Conservation (phyloP, 2,797 vertebrate species). For the Nannoperca obscura region DNA sequence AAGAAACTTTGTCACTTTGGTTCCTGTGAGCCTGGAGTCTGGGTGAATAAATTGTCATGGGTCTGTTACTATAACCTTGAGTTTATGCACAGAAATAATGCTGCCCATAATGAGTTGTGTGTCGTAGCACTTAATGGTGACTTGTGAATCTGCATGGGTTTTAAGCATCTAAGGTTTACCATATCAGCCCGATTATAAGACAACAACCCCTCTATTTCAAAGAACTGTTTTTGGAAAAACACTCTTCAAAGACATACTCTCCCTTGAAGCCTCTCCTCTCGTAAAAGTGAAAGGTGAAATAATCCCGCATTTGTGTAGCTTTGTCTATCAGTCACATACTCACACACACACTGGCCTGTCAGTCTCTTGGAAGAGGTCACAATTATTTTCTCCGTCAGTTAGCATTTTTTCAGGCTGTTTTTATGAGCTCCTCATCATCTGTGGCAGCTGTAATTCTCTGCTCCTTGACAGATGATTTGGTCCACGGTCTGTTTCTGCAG, state of each 20-base stretch:
- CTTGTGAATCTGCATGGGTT: slow-evolving; percentile 12
- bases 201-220: not conserved
- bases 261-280: not conserved
- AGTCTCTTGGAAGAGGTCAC: not conserved
- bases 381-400: slow-evolving; percentile 14
- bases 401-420: not conserved
- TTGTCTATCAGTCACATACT: slow-evolving; percentile 12
- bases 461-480: slow-evolving; percentile 27
- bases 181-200: not conserved
- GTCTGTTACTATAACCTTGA: slow-evolving; percentile 62
- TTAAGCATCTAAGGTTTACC: not conserved
- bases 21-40: slow-evolving; percentile 35
- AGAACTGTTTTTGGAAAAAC: too few relatives aligned
- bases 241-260: not conserved
- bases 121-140: not conserved
- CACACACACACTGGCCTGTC: slow-evolving; percentile 10
- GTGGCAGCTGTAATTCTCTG: slow-evolving; percentile 36
- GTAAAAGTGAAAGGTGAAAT: slow-evolving; percentile 14
- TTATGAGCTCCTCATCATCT: slow-evolving; percentile 20
- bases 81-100: slow-evolving; percentile 28
- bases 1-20: slow-evolving; percentile 50
- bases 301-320: slow-evolving; percentile 18
- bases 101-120: slow-evolving; percentile 1
- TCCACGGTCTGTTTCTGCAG: slow-evolving; percentile 10
- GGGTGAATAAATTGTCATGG: slow-evolving; percentile 42